Conservation (phyloP, 2,797 vertebrate genomes). For the Acanthopagrus latus region DNA sequence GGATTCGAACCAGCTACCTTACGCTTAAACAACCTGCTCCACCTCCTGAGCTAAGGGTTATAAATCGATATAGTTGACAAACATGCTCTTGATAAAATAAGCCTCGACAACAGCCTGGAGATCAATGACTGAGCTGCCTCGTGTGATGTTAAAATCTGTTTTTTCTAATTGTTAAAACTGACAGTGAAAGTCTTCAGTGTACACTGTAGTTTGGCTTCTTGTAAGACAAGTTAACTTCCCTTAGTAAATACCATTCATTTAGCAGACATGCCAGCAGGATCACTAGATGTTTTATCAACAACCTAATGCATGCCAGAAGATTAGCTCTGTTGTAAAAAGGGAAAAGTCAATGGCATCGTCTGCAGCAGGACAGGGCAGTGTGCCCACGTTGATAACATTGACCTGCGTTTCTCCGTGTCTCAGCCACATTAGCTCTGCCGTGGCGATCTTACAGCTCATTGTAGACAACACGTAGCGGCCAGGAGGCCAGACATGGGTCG, state of each 20-base stretch:
- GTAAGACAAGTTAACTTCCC: neutral
- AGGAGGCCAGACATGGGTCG: conserved; percentile 23
- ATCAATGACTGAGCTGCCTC: neutral
- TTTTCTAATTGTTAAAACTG: too few species aligned
- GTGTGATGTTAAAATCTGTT: neutral
- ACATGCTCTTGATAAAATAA: neutral
- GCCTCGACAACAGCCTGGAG: neutral
- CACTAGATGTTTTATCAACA: conserved; percentile 46
- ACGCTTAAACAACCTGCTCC: too few species aligned
- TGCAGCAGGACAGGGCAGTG: conserved; percentile 48
- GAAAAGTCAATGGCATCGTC: conserved; percentile 51
- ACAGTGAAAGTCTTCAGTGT: too few species aligned
- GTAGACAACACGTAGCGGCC: conserved; percentile 22
- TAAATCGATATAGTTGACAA: neutral
- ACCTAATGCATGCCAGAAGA: conserved; percentile 35
- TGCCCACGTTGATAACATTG: conserved; percentile 78
- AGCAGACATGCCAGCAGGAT: conserved; percentile 28
- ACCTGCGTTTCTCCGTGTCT: conserved; percentile 50
- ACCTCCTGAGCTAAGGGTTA: neutral
- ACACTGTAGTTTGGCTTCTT: neutral
- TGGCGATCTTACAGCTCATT: conserved; percentile 25
- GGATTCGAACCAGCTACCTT: too few species aligned
- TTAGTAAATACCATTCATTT: conserved; percentile 14
- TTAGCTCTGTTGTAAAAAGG: conserved; percentile 39
- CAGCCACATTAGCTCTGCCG: conserved; percentile 36